Conservation (phyloP, 2,797 vertebrate species). For the Phaenicophaeus curvirostris region DNA sequence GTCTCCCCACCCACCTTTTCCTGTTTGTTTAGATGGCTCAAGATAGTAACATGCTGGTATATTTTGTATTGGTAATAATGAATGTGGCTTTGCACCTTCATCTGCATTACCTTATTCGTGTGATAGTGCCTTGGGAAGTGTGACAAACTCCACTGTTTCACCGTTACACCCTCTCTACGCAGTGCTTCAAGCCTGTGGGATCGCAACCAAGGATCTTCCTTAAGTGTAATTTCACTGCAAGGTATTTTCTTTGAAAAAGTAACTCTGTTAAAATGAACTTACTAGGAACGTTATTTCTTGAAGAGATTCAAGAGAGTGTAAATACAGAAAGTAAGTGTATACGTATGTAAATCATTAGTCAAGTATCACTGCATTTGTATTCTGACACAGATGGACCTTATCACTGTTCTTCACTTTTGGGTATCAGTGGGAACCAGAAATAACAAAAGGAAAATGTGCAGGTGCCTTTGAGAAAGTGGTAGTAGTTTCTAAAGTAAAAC, state of each 20-base stretch:
- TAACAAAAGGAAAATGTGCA: background rate
- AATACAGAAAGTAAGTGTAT: background rate
- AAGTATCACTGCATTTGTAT: background rate
- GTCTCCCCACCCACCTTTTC: background rate
- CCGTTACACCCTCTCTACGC: background rate
- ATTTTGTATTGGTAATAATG: background rate
- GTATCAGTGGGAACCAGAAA: background rate
- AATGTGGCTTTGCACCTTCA: conserved; percentile 1
- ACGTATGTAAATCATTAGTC: background rate
- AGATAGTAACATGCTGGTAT: background rate
- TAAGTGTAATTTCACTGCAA: background rate
- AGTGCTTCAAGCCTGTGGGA: background rate
- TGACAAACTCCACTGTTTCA: background rate
- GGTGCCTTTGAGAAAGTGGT: background rate
- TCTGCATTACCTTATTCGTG: background rate
- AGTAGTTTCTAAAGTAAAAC: background rate
- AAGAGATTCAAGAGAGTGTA: background rate
- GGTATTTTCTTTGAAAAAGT: background rate
- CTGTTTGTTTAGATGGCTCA: conserved; percentile 37
- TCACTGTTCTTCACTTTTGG: background rate
- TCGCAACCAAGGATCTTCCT: background rate
- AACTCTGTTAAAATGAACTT: background rate
- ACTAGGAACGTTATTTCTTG: background rate
- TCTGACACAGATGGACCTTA: background rate
- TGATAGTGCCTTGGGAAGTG: background rate